These are phyloP conservation scores for Dolichopus griseipennis DNA, from an alignment of 2,888 invertebrate genomes.

Conservation along the genomic window DNA sequence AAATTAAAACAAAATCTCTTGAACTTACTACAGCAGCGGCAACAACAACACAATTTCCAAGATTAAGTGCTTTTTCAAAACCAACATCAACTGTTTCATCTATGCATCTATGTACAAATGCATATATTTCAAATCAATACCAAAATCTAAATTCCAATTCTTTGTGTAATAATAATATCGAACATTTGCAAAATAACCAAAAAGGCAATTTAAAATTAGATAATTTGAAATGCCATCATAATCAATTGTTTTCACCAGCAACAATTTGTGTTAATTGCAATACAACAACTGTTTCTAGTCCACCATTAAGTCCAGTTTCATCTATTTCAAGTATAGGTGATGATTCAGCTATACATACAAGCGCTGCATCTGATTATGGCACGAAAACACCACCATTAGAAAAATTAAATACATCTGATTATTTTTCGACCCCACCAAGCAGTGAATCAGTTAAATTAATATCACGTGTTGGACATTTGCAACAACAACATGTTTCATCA, in stretches of 20 bases:
- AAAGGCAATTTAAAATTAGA: conserved; percentile 16
- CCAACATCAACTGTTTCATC: conserved; percentile 21
- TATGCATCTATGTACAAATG: conserved; percentile 9
- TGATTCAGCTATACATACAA: conserved; percentile 46
- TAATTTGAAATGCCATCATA: conserved; percentile 13
- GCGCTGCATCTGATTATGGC: conserved; percentile 42
- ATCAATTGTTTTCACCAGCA: conserved; percentile 5
- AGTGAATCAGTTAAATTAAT: conserved; percentile 50
- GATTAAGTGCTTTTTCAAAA: conserved; percentile 47
- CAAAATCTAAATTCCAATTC: conserved; percentile 20
- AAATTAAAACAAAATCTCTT: background rate
- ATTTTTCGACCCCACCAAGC: conserved; percentile 49
- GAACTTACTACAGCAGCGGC: conserved; percentile 29
- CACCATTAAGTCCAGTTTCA: conserved; percentile 62
- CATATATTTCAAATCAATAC: conserved; percentile 10
- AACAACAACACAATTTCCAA: conserved; percentile 24
- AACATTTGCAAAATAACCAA: conserved; percentile 9
- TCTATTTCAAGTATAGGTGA: conserved; percentile 60
- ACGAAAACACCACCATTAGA: conserved; percentile 46
- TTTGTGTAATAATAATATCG: background rate
- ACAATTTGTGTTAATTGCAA: conserved; percentile 12
- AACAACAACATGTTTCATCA: conserved; percentile 48
- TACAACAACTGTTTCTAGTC: conserved; percentile 46
- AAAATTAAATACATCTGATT: conserved; percentile 32
- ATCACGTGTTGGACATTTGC: conserved; percentile 42